phyloP scores from a whole-genome alignment of 2,113 vertebrate species.

The Daphoenositta chrysoptera region DNA sequence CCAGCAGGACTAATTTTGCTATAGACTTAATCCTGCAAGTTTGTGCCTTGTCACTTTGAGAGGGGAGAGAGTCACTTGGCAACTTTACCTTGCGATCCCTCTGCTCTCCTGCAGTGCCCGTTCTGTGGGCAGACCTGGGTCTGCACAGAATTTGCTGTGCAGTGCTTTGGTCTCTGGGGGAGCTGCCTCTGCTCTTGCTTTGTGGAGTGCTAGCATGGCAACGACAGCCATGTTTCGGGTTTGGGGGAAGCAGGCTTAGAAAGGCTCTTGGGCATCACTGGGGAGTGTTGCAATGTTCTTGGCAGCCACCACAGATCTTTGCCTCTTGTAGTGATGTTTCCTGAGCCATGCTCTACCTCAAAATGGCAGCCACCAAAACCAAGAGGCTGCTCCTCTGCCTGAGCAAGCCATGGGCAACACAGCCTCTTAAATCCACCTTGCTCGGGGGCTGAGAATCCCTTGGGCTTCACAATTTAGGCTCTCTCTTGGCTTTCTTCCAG shows the following conservation, averaged over 20 bases:
- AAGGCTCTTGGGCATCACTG: neutral
- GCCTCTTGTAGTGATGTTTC: neutral
- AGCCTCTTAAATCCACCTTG: neutral
- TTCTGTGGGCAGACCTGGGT: neutral
- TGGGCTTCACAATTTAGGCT: neutral
- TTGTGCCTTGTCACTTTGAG: neutral
- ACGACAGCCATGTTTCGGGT: accelerated
- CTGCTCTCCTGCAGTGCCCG: neutral
- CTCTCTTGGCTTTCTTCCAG: neutral
- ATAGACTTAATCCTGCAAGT: neutral
- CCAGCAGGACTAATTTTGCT: neutral
- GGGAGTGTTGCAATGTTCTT: neutral
- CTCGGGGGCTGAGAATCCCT: neutral
- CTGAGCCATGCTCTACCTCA: neutral
- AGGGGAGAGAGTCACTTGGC: neutral
- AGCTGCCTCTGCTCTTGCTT: neutral
- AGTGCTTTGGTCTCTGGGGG: neutral
- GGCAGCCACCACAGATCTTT: neutral
- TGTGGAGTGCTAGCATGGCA: neutral
- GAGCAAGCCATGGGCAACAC: neutral
- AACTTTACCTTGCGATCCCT: accelerated
- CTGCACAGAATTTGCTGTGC: neutral
- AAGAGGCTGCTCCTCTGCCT: neutral
- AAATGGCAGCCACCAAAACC: neutral
- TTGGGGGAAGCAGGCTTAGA: neutral